These are phyloP conservation scores for Caracal caracal DNA, from an alignment of 2,113 vertebrate genomes.

Conservation along the genomic window DNA sequence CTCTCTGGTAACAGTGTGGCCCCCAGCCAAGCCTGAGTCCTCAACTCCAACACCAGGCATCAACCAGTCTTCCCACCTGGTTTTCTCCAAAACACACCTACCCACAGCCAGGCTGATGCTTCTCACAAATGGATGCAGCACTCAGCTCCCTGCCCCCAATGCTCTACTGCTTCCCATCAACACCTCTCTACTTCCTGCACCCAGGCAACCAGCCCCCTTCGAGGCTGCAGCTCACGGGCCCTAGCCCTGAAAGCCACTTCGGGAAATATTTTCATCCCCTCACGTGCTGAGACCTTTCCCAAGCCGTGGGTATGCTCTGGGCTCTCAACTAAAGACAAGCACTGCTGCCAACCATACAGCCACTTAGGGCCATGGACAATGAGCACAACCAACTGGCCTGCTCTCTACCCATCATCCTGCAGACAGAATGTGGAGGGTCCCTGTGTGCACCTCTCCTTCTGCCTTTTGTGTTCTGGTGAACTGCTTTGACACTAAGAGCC, in stretches of 20 bases:
- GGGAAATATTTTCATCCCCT: background rate
- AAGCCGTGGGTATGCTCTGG: fast-evolving
- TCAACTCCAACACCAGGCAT: background rate
- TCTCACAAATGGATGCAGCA: background rate
- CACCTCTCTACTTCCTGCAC: background rate
- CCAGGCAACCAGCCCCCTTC: background rate
- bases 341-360: background rate
- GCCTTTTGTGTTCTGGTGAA: background rate
- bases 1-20: background rate
- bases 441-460: background rate
- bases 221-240: background rate
- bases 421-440: background rate
- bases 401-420: background rate
- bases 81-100: background rate
- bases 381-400: no score
- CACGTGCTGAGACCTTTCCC: background rate
- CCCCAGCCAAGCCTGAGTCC: background rate
- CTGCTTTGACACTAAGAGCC: background rate
- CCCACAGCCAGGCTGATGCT: background rate
- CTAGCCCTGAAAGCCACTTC: background rate
- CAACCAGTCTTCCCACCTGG: background rate
- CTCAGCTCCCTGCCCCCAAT: no score
- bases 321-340: background rate
- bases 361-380: background rate
- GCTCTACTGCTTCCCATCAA: background rate